Evolutionary conservation across 2,888 invertebrate species (phyloP).

Genomic region (Leucophenga montana): DNA sequence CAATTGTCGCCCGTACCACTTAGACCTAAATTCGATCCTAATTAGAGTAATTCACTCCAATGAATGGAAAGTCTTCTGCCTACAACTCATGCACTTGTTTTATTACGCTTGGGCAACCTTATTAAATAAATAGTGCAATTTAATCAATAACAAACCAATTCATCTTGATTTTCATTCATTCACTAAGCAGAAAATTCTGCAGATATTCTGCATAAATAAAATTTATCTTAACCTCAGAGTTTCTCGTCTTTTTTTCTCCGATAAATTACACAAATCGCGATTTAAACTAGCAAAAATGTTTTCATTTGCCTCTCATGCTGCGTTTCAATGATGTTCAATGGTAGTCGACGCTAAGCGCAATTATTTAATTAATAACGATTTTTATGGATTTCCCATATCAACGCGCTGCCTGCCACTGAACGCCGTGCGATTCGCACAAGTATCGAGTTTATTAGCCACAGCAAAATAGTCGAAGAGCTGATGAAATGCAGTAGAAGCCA

Average conservation of each 20-base stretch:
- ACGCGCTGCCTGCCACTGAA: neutral
- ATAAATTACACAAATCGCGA: neutral
- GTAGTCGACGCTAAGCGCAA: slow-evolving; percentile 6
- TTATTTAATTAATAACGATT: slow-evolving; percentile 21
- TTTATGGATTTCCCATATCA: slow-evolving; percentile 25
- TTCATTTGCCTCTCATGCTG: slow-evolving; percentile 10
- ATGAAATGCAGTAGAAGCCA: slow-evolving; percentile 29
- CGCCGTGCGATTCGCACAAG: slow-evolving; percentile 52
- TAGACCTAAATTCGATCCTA: no score
- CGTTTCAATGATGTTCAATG: neutral
- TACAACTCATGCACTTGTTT: no score
- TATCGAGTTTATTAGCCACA: slow-evolving; percentile 57
- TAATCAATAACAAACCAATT: no score
- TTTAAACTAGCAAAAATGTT: slow-evolving; percentile 12
- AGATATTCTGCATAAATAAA: no score
- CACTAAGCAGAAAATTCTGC: no score
- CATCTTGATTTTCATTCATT: no score
- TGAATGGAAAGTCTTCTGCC: no score
- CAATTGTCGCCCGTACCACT: no score
- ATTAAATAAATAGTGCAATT: no score
- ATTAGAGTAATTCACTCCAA: no score
- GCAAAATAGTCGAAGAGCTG: no score
- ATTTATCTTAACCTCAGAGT: neutral
- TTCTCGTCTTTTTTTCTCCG: neutral
- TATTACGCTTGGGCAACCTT: no score